Base-by-base conservation (phyloP, 2,888 invertebrate genomes). In the Bhutanitis thaidina region DNA sequence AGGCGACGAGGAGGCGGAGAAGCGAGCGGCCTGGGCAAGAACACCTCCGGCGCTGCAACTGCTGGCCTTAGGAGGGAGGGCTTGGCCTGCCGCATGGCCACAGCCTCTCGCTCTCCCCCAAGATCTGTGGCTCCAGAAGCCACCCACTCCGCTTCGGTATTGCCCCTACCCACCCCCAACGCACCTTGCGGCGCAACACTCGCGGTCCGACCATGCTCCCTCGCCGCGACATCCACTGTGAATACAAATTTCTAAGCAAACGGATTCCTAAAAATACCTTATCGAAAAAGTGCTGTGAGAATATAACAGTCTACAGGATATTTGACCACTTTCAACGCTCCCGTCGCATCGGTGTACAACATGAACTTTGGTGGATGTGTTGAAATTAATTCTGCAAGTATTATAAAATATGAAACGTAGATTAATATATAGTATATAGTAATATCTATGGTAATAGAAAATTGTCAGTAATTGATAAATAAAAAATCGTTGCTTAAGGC, bases 101-200 rank as follows among this genome's bases (percentile, higher is more conserved):
- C 50, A 50, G 34, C 50, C 50, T 9, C 44, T 50, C 8, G 44
- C 43, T 29, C 88, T 96, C 45, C 96, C 96, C 63, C 97, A 96
- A 56, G 97, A 97, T 74, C 95, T 97, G 8, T 97, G 97, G 91
- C 94, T 97, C 93, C 97, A 97, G 90, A 97, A 97, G 77, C 95
- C 96, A 0, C 91, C 90, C 1, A 68, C 88, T 27, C 89, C 91
- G 1, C 85, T 92, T 10, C 90, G 92, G 65, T 89, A 89, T 72
- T 92, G 92, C 69, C 92, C 92, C 8, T 92, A 92, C 62, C 92
- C 92, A n/a, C 91, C 92, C 10, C 89, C 88, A 14, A 58, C 84
- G 49, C 85, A 34, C 12, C 34, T 12, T 7, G 7, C 34, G 7
- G 12, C 34, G 4, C 34, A 34, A 7, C 34, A 79, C 57, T 76